Conservation (phyloP, 2,888 invertebrate species). For the Drosophila falleni region DNA sequence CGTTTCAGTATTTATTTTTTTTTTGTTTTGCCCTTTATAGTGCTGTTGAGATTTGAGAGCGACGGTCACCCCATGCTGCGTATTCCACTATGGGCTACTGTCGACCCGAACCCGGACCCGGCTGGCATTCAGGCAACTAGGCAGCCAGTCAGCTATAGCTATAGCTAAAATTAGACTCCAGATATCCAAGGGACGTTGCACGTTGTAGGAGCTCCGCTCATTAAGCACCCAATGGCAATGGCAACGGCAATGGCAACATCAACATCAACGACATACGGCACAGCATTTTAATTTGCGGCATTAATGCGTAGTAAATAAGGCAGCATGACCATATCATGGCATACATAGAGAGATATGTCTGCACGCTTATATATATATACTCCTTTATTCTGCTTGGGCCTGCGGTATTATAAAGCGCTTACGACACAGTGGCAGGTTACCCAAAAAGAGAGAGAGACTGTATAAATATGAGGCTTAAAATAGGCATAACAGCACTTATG, state of each 20-base stretch:
- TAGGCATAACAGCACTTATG: constrained; percentile 45
- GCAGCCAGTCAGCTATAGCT: constrained; percentile 46
- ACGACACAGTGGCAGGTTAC: constrained; percentile 13
- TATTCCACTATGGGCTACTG: constrained; percentile 44
- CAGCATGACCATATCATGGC: constrained; percentile 21
- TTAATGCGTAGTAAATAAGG: constrained; percentile 69
- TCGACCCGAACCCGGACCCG: constrained; percentile 21
- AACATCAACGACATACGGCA: constrained; percentile 53
- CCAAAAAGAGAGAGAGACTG: constrained; percentile 12
- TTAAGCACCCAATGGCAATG: constrained; percentile 54
- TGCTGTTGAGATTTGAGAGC: constrained; percentile 63
- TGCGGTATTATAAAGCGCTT: constrained; percentile 42
- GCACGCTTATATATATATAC: constrained; percentile 1
- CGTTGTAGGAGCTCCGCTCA: constrained; percentile 59
- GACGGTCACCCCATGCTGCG: constrained; percentile 75
- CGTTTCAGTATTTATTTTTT: constrained; percentile 11
- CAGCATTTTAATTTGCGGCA: constrained; percentile 74
- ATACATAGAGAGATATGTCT: constrained; percentile 1
- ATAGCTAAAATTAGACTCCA: constrained; percentile 77
- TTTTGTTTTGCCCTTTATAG: constrained; percentile 26
- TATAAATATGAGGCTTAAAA: constrained; percentile 49
- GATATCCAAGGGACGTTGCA: constrained; percentile 49
- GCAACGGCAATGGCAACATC: constrained; percentile 47
- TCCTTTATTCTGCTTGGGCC: background rate
- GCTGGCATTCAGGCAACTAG: constrained; percentile 34